These are phyloP conservation scores for Trematocara macrostoma DNA, from an alignment of 2,113 vertebrate species.

Conservation along the genomic window DNA sequence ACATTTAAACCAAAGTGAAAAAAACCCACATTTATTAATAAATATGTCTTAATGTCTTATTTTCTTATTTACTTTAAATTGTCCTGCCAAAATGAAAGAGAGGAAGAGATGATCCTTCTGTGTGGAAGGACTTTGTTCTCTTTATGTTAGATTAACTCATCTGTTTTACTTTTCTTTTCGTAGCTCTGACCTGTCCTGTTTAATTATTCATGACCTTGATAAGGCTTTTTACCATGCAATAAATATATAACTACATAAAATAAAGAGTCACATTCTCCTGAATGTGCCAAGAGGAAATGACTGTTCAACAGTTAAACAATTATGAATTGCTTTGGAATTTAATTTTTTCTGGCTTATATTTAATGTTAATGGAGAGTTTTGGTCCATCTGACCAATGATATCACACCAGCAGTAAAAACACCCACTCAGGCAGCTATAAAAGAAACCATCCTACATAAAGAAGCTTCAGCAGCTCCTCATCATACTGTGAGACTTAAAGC, in stretches of 20 bases:
- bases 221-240: neutral
- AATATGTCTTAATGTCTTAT: neutral
- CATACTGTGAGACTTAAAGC: neutral
- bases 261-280: rapidly evolving
- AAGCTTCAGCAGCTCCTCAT: neutral
- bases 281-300: neutral
- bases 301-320: neutral
- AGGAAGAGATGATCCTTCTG: rapidly evolving
- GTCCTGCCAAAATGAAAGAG: neutral
- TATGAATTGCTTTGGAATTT: neutral
- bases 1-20: neutral
- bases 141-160: neutral
- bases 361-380: neutral
- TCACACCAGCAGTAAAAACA: neutral
- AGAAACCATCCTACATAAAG: rapidly evolving
- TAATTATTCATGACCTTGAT: rapidly evolving
- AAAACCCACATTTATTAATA: neutral
- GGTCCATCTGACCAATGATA: neutral
- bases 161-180: neutral
- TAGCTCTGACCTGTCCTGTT: neutral
- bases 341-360: rapidly evolving
- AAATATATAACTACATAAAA: neutral
- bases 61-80: neutral
- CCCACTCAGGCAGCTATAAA: neutral
- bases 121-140: rapidly evolving